Percentiles rank a stretch among this genome's conserved stretches.
Evolutionary conservation across 2,113 vertebrate genomes (phyloP).

Genomic region (Grammomys dolichurus): DNA sequence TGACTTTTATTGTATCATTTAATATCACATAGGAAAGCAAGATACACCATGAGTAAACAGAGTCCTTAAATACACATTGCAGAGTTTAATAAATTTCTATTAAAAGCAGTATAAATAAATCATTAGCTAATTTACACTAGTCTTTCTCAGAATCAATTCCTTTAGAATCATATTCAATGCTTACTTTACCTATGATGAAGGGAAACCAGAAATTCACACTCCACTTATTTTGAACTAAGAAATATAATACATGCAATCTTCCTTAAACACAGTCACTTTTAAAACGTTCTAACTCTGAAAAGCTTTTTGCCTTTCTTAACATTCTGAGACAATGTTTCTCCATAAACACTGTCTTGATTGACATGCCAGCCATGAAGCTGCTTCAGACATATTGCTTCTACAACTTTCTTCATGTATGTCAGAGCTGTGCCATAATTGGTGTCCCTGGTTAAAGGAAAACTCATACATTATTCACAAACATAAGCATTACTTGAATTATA

Average conservation of each 20-base stretch:
- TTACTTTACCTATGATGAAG: neutral
- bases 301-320: constrained; percentile 12
- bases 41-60: neutral
- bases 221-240: neutral
- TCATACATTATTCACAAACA: neutral
- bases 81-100: neutral
- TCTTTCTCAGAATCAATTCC: neutral
- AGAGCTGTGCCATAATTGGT: neutral
- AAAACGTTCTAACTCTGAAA: constrained; percentile 12
- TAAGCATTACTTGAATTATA: constrained; percentile 30
- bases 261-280: constrained; percentile 1
- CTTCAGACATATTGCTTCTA: neutral
- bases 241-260: constrained; percentile 24
- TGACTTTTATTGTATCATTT: neutral
- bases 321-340: neutral
- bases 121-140: neutral
- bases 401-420: neutral
- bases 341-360: neutral
- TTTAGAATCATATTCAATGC: neutral
- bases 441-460: neutral
- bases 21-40: neutral
- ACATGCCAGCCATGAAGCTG: neutral
- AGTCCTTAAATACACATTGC: neutral
- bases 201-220: constrained; percentile 24
- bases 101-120: neutral